Conservation (phyloP, 2,113 vertebrate genomes). For the Leucosticte australis region DNA sequence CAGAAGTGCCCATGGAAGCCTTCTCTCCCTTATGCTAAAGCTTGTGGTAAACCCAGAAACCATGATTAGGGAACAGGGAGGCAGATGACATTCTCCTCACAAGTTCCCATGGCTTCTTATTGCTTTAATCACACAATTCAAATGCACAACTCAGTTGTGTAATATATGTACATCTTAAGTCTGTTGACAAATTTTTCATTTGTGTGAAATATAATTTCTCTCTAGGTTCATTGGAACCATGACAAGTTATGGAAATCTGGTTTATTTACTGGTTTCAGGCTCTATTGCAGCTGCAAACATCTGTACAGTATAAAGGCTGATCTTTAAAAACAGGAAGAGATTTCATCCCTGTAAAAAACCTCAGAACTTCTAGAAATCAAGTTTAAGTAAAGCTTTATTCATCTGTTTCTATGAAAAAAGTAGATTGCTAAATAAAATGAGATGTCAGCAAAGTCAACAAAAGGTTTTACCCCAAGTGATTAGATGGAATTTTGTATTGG, state of each 20-base stretch:
- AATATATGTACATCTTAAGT: background rate
- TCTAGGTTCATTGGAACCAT: background rate
- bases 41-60: background rate
- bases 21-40: background rate
- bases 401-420: background rate
- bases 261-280: background rate
- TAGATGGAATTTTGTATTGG: background rate
- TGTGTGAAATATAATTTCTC: background rate
- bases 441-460: background rate
- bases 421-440: conserved; percentile 4
- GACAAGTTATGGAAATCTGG: background rate
- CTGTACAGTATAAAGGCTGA: background rate
- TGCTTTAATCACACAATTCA: background rate
- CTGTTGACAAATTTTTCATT: background rate
- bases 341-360: background rate
- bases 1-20: background rate
- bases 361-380: background rate
- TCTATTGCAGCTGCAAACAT: background rate
- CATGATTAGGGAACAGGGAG: background rate
- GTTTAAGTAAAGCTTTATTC: background rate
- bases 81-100: background rate
- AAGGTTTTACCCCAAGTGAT: background rate
- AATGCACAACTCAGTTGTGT: background rate
- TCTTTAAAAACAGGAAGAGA: background rate
- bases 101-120: background rate